Conservation (phyloP, 2,888 invertebrate species). For the Spilosoma lubricipeda region DNA sequence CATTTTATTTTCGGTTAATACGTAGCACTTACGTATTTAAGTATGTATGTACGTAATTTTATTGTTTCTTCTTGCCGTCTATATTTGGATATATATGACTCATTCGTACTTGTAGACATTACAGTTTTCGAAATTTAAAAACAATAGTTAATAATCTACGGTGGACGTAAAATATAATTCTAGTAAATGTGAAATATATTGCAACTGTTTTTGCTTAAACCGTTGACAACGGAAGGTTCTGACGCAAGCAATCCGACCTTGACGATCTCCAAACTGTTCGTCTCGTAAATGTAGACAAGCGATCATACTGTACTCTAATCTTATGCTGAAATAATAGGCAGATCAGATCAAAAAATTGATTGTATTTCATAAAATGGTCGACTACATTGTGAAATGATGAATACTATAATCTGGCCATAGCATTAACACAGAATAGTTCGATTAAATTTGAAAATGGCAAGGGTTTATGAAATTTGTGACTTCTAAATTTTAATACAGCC, state of each 20-base stretch:
- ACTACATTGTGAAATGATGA: background rate
- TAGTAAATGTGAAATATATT: constrained; percentile 47
- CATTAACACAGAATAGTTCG: background rate
- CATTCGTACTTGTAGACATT: constrained; percentile 28
- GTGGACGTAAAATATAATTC: constrained; percentile 32
- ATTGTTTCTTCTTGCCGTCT: constrained; percentile 26
- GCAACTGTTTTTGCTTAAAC: constrained; percentile 44
- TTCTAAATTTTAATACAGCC: no score
- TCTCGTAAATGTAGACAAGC: background rate
- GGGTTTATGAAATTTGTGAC: no score
- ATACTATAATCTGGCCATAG: no score
- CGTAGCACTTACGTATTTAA: background rate
- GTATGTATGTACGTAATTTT: background rate
- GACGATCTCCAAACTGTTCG: background rate
- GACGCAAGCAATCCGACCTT: constrained; percentile 42
- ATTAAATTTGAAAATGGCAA: background rate
- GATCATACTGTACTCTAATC: background rate
- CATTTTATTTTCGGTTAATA: background rate
- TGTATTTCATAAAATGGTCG: background rate
- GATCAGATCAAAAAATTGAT: background rate
- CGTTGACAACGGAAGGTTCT: constrained; percentile 42
- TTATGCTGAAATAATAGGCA: background rate
- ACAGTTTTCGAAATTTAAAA: constrained; percentile 40
- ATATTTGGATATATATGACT: constrained; percentile 28
- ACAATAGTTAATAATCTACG: constrained; percentile 42